phyloP scores from a whole-genome alignment of 2,113 vertebrate genomes.

The Myotis lucifugus region DNA sequence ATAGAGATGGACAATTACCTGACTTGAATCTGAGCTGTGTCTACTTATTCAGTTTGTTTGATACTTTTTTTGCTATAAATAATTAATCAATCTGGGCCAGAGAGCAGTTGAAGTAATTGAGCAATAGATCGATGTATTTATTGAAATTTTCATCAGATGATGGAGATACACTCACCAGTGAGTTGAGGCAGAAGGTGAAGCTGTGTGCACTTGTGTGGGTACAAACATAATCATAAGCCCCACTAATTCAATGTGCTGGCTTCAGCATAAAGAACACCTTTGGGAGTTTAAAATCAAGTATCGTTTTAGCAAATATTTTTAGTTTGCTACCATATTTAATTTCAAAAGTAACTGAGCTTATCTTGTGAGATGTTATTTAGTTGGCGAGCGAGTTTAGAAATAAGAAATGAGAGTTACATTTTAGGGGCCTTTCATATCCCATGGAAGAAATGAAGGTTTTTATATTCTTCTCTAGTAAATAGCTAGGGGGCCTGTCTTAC shows the following conservation, averaged over 20 bases:
- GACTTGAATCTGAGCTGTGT: neutral
- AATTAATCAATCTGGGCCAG: neutral
- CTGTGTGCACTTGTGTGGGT: neutral
- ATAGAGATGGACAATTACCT: neutral
- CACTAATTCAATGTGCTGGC: neutral
- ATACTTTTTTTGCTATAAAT: neutral
- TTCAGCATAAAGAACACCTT: neutral
- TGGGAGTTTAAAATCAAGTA: neutral
- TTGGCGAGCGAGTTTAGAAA: neutral
- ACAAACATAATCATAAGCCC: neutral
- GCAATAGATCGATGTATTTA: neutral
- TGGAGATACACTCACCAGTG: neutral
- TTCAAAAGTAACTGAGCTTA: slow-evolving; percentile 5
- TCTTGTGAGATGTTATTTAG: neutral
- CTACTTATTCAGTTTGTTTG: slow-evolving; percentile 19
- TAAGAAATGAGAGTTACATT: neutral
- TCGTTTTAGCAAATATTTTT: neutral
- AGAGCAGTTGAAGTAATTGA: neutral
- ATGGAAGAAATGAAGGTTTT: neutral
- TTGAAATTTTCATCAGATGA: neutral
- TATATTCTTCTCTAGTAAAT: neutral
- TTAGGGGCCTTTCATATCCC: neutral
- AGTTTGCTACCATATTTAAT: neutral
- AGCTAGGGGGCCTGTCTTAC: neutral
- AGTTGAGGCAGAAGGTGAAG: neutral